Percentiles rank a stretch among this genome's conserved stretches.
Conservation (phyloP, 2,113 vertebrate genomes). For the Phaethon lepturus region DNA sequence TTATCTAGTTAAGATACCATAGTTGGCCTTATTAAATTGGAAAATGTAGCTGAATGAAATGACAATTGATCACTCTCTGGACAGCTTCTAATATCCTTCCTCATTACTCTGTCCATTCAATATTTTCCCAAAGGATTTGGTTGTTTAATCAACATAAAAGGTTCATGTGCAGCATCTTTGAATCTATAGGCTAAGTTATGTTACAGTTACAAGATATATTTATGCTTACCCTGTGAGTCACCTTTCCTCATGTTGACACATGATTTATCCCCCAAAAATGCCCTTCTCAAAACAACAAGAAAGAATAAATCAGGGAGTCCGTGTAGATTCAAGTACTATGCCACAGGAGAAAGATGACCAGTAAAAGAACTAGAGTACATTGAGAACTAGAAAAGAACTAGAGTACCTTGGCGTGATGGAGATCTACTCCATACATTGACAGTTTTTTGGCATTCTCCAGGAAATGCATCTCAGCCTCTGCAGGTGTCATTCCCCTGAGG, state of each 20-base stretch:
- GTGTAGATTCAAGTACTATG: background rate
- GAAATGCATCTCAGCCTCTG: constrained; percentile 95
- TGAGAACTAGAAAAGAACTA: background rate
- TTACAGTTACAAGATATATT: background rate
- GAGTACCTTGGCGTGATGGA: constrained; percentile 95
- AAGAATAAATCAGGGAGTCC: background rate
- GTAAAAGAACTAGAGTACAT: background rate
- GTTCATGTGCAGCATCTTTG: background rate
- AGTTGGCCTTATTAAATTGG: background rate
- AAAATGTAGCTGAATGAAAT: background rate
- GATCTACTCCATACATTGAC: constrained; percentile 97
- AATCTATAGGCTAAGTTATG: background rate
- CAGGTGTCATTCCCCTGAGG: constrained; percentile 94
- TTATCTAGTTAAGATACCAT: background rate
- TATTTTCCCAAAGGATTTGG: background rate
- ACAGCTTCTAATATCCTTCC: background rate
- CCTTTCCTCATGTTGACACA: background rate
- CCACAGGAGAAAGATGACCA: background rate
- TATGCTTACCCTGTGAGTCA: background rate
- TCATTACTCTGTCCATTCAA: background rate
- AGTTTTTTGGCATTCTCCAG: constrained; percentile 98
- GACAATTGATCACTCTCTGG: background rate
- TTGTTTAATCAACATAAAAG: background rate
- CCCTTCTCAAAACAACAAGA: background rate
- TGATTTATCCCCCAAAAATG: background rate